Evolutionary conservation across 2,888 invertebrate species (phyloP).

Genomic region (Tuberolachnus salignus): DNA sequence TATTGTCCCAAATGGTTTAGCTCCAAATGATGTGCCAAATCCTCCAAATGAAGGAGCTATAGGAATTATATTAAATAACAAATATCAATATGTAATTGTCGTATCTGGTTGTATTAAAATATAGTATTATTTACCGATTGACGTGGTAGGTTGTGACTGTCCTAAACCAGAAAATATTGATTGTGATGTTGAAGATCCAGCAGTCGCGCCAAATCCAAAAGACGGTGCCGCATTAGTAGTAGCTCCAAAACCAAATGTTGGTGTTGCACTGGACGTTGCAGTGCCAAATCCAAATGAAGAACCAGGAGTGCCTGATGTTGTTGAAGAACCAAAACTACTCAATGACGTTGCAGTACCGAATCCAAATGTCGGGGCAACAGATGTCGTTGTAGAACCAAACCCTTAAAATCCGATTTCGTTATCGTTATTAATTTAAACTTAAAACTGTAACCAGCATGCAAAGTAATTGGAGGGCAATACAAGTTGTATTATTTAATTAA

Average conservation of each 20-base stretch:
- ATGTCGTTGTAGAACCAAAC: constrained; percentile 24
- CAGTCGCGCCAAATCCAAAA: constrained; percentile 65
- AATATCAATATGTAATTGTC: not conserved
- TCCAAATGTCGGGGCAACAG: constrained; percentile 39
- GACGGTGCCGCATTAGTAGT: constrained; percentile 62
- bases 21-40: constrained; percentile 59
- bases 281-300: constrained; percentile 59
- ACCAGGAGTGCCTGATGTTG: constrained; percentile 44
- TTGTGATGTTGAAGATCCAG: constrained; percentile 65
- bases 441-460: not conserved
- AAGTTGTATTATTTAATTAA: not conserved
- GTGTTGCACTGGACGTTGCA: constrained; percentile 50
- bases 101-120: not conserved
- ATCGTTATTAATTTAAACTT: not conserved
- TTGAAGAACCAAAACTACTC: constrained; percentile 1
- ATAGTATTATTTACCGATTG: constrained; percentile 50
- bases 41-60: constrained; percentile 59
- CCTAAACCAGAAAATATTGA: constrained; percentile 62
- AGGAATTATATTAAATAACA: constrained; percentile 6
- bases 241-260: constrained; percentile 61
- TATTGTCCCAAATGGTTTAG: constrained; percentile 58
- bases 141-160: constrained; percentile 61
- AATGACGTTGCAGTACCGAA: constrained; percentile 54
- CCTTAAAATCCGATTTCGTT: constrained; percentile 35
- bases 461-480: not conserved